phyloP scores from a whole-genome alignment of 2,797 vertebrate species.

The Thripadectes ignobilis region DNA sequence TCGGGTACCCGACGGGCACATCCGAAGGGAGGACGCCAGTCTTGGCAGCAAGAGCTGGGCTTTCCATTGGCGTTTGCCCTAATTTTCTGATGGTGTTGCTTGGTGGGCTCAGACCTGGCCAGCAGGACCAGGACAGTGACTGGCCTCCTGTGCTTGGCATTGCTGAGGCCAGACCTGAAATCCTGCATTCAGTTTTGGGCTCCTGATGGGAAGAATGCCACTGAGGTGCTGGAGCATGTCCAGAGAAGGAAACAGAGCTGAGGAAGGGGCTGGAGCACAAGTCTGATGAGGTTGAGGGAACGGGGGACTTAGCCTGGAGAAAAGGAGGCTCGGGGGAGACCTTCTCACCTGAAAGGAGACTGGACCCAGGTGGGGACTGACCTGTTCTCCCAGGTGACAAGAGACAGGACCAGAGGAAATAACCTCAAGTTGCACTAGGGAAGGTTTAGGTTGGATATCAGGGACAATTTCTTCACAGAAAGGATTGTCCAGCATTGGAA shows the following conservation, averaged over 20 bases:
- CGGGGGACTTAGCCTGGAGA: not conserved
- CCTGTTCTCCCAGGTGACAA: not conserved
- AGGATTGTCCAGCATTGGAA: not conserved
- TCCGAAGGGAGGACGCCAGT: rapidly evolving
- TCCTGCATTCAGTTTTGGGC: not conserved
- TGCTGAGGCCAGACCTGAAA: not conserved
- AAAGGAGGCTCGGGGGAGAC: not conserved
- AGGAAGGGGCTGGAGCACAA: not conserved
- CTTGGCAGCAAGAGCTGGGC: rapidly evolving
- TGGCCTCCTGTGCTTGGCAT: not conserved
- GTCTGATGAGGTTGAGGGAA: not conserved
- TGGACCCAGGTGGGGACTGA: too few species aligned
- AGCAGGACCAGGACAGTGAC: not conserved
- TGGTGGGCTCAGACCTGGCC: not conserved
- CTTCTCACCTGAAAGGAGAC: not conserved
- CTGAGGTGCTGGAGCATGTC: not conserved
- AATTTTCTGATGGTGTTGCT: not conserved
- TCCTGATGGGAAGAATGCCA: not conserved
- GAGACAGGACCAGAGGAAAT: not conserved
- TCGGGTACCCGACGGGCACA: rapidly evolving
- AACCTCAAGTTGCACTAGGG: not conserved
- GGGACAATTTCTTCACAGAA: not conserved
- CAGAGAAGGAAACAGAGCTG: not conserved
- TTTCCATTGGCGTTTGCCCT: rapidly evolving
- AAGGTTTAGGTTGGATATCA: not conserved